Conservation (phyloP, 2,113 vertebrate species). For the Balaenoptera acutorostrata region DNA sequence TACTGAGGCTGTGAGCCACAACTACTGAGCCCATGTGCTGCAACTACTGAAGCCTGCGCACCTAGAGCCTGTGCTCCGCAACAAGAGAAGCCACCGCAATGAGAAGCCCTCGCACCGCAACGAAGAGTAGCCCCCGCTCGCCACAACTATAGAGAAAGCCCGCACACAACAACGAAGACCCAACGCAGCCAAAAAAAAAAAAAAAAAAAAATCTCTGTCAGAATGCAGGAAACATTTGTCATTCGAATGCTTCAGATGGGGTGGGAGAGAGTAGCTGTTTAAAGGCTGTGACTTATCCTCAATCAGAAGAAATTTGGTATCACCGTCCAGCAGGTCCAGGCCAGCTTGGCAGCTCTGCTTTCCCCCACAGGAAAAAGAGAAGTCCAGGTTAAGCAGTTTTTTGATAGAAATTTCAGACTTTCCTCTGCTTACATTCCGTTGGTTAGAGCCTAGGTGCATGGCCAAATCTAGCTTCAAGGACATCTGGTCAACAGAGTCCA, state of each 20-base stretch:
- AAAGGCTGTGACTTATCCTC: background rate
- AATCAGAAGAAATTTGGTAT: background rate
- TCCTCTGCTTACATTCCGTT: background rate
- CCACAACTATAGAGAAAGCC: no score
- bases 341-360: background rate
- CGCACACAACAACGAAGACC: rapidly evolving
- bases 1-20: no score
- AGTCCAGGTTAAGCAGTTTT: background rate
- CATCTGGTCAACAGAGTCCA: background rate
- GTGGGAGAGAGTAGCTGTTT: background rate
- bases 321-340: background rate
- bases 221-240: background rate
- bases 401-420: background rate
- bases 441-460: background rate
- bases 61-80: no score
- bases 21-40: no score
- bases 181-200: no score
- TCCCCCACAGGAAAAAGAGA: background rate
- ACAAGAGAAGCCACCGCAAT: no score
- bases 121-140: no score
- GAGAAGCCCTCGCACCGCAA: no score
- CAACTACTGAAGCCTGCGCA: no score
- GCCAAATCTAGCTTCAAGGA: background rate
- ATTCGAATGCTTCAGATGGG: background rate
- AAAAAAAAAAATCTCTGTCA: background rate